Conservation (phyloP, 1,140 invertebrate genomes). For the Trinorchestia longiramus region DNA sequence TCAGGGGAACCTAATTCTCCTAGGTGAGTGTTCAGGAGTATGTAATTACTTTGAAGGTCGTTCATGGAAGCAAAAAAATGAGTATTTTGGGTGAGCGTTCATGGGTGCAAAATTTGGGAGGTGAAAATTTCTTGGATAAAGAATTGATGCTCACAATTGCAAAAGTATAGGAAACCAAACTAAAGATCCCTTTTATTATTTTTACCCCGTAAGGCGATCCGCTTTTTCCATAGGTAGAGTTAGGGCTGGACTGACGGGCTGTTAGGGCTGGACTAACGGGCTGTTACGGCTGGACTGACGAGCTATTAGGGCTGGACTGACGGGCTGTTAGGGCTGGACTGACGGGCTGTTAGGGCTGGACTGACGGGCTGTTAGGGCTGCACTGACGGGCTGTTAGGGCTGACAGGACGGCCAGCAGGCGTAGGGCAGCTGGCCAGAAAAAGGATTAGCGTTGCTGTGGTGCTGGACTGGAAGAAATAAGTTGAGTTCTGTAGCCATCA, state of each 20-base stretch:
- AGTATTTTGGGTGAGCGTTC: background rate
- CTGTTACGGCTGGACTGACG: too few relatives aligned
- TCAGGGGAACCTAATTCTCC: too few relatives aligned
- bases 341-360: background rate
- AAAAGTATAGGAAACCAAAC: background rate
- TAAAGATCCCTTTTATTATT: background rate
- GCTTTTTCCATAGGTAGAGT: background rate
- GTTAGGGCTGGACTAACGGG: background rate
- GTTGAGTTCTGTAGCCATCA: too few relatives aligned
- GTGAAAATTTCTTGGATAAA: too few relatives aligned
- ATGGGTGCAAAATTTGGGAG: too few relatives aligned
- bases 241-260: background rate
- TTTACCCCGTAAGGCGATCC: background rate
- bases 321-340: background rate
- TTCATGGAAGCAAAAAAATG: background rate
- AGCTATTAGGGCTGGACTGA: background rate
- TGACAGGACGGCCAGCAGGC: background rate
- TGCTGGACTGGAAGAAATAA: too few relatives aligned
- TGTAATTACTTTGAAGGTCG: too few relatives aligned
- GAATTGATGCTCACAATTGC: too few relatives aligned
- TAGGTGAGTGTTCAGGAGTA: too few relatives aligned
- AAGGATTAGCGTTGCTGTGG: too few relatives aligned
- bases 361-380: too few relatives aligned
- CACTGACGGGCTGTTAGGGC: background rate
- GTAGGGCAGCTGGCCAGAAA: too few relatives aligned